Evolutionary conservation across 2,797 vertebrate species (phyloP).

Genomic region (Microcaecilia unicolor): DNA sequence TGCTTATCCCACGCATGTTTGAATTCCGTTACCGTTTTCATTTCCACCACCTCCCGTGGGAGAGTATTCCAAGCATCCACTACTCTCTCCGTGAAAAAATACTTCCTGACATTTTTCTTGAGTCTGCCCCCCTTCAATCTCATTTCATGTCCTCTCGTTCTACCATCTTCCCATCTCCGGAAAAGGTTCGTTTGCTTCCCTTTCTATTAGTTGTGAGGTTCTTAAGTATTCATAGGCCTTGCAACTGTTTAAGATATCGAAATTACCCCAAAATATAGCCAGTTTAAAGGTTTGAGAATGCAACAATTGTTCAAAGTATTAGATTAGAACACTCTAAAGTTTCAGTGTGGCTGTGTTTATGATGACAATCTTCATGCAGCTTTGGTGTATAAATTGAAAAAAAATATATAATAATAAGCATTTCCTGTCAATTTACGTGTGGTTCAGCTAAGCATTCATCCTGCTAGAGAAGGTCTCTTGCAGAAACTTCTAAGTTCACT

Average conservation of each 20-base stretch:
- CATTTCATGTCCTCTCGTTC: too few species aligned
- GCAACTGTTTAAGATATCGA: background rate
- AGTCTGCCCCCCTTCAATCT: too few species aligned
- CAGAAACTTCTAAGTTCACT: background rate
- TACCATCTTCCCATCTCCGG: too few species aligned
- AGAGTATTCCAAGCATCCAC: too few species aligned
- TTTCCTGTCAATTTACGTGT: constrained; percentile 3
- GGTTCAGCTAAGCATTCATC: background rate
- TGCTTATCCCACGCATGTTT: too few species aligned
- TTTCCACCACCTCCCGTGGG: too few species aligned
- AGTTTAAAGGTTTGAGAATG: too few species aligned
- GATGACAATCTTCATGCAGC: constrained; percentile 10
- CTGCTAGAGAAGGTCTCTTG: background rate
- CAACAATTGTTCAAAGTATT: constrained; percentile 16
- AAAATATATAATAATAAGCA: constrained; percentile 5
- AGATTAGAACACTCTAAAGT: constrained; percentile 3
- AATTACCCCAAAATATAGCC: background rate
- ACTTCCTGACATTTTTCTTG: too few species aligned
- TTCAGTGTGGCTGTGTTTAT: constrained; percentile 17
- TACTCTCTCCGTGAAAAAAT: too few species aligned
- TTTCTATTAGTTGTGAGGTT: too few species aligned
- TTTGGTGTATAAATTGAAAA: background rate
- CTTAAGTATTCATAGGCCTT: background rate
- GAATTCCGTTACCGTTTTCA: too few species aligned
- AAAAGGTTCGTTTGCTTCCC: too few species aligned